Percentiles rank a stretch among this genome's conserved stretches.
These are phyloP conservation scores for Eupithecia exiguata DNA, from an alignment of 2,888 invertebrate genomes.

Conservation along the genomic window DNA sequence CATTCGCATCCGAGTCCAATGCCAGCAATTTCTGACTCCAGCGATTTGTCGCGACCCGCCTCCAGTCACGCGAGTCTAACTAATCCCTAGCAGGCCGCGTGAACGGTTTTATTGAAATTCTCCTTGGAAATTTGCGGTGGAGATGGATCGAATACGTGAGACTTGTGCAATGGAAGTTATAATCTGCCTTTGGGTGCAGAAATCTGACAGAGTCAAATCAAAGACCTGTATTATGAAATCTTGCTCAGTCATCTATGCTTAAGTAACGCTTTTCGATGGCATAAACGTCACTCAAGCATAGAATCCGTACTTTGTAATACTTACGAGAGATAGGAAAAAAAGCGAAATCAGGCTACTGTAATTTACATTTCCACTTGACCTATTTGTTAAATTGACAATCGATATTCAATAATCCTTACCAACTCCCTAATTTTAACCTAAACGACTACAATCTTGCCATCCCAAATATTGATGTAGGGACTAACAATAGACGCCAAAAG, in stretches of 20 bases:
- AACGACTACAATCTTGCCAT: background rate
- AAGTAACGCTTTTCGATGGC: too few relatives aligned
- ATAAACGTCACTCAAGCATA: too few relatives aligned
- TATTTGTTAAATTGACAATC: background rate
- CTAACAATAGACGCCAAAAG: slow-evolving; percentile 16
- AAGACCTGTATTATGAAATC: too few relatives aligned
- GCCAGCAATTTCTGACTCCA: slow-evolving; percentile 42
- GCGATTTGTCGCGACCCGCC: slow-evolving; percentile 33
- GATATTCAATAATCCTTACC: background rate
- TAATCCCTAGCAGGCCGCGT: slow-evolving; percentile 35
- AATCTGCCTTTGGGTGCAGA: background rate
- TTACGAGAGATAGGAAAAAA: background rate
- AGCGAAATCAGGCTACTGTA: background rate
- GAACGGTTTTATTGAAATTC: slow-evolving; percentile 32
- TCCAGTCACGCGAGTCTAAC: slow-evolving; percentile 38
- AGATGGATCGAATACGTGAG: slow-evolving; percentile 17
- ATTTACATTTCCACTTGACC: slow-evolving; percentile 22
- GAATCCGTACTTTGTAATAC: background rate
- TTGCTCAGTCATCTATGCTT: too few relatives aligned
- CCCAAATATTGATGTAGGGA: slow-evolving; percentile 15
- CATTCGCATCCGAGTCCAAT: slow-evolving; percentile 38
- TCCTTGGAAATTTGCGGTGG: slow-evolving; percentile 23
- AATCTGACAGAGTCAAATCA: background rate
- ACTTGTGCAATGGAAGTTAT: slow-evolving; percentile 3
- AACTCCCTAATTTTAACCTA: background rate